These are phyloP conservation scores for Bombylius major DNA, from an alignment of 2,888 invertebrate species.

Conservation along the genomic window DNA sequence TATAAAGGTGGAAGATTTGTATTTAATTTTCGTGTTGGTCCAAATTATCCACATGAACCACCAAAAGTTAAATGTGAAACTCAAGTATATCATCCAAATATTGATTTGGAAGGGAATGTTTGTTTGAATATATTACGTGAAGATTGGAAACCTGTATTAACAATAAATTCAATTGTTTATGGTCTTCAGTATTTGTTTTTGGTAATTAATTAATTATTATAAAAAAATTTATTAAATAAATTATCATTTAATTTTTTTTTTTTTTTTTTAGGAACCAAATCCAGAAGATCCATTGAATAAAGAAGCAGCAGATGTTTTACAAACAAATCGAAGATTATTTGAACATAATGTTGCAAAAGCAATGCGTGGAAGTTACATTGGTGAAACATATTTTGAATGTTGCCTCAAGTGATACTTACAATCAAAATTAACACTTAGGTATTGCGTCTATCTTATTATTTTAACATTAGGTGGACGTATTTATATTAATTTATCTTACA, in stretches of 20 bases:
- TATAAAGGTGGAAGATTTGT: conserved; percentile 88
- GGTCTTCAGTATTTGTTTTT: conserved; percentile 94
- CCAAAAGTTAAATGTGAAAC: conserved; percentile 98
- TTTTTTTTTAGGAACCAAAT: conserved; percentile 73
- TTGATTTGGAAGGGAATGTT: conserved; percentile 95
- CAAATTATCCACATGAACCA: conserved; percentile 95
- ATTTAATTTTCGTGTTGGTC: conserved; percentile 85
- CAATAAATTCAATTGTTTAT: conserved; percentile 94
- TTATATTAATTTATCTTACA: conserved; percentile 33
- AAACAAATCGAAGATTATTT: conserved; percentile 84
- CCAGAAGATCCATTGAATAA: conserved; percentile 97
- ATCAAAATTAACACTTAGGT: conserved; percentile 35
- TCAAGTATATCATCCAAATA: conserved; percentile 95
- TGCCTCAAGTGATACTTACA: conserved; percentile 76
- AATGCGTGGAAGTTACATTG: conserved; percentile 92
- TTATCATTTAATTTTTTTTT: conserved; percentile 10
- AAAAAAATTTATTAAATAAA: neutral
- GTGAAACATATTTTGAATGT: conserved; percentile 86
- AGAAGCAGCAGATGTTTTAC: conserved; percentile 94
- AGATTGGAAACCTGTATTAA: conserved; percentile 98
- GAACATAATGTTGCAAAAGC: conserved; percentile 94
- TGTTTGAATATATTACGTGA: conserved; percentile 94
- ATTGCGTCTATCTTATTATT: conserved; percentile 30
- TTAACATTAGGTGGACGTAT: conserved; percentile 31
- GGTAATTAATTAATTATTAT: conserved; percentile 38